Base-by-base conservation (phyloP, 1,140 invertebrate genomes). In the Papilio xuthus region DNA sequence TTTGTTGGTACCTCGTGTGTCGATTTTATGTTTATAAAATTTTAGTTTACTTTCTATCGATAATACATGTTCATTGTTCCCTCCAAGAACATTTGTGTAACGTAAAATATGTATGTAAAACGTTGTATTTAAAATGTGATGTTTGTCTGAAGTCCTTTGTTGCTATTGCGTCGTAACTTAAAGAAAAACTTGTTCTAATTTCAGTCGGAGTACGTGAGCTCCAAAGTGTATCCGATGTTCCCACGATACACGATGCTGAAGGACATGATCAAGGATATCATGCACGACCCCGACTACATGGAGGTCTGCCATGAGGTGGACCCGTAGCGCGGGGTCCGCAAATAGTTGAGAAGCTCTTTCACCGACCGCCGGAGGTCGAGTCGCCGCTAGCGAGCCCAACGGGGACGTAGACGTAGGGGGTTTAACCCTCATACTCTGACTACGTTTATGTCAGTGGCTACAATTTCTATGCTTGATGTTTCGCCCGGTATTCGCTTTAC, bases 231-330 rank as follows among this genome's bases (percentile, higher is more conserved):
- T 91, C 98, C 98, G 53, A 98, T 99, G 93, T 97, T 99, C 86
- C 97, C 98, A 18, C 96, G 98, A 69, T 99, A 99, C 94, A 97
- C 97, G 69, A 98, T 99, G 95, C 95, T 99, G 72, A 99, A 99
- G 93, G 97, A 98, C 88, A 98, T 99, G 97, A 98, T 99, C 89
- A 98, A 98, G 94, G 97, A 97, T 88, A 98, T 98, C 83, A 97
- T 98, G 96, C 96, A 98, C 84, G 97, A 98, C 94, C 98, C 98
- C 8, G 97, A 98, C 92, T 99, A 98, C 94, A 98, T 98, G 97
- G 98, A 98, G 94, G 97, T 99, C 69, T 98, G 98, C 93, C 98
- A 98, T 90, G 98, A 98, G 92, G 96, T 97, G 80, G 96, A 96
- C 87, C 95, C 94, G 88, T 96, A 95, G 95, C 93, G 91, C 78